phyloP scores from a whole-genome alignment of 2,113 vertebrate genomes.

The Cebidichthys violaceus region DNA sequence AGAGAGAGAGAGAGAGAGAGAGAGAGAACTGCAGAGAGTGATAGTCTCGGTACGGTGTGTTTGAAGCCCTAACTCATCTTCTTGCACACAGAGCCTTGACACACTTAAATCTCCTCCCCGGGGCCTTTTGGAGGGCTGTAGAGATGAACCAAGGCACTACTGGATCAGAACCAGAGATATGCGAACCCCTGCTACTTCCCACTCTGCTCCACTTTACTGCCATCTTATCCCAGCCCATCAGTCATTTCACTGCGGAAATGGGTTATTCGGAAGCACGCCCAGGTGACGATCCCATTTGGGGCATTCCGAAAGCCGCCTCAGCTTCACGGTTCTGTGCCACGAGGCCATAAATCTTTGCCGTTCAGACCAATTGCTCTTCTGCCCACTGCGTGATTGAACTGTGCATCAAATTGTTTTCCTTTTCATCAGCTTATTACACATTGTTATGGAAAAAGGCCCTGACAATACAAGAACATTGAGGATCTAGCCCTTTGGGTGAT shows the following conservation, averaged over 20 bases:
- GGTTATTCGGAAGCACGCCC: constrained; percentile 62
- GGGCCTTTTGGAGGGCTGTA: constrained; percentile 43
- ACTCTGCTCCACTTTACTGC: constrained; percentile 45
- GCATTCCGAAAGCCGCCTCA: constrained; percentile 32
- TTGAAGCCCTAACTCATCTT: constrained; percentile 67
- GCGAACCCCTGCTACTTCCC: constrained; percentile 46
- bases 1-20: constrained; percentile 4
- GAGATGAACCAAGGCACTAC: constrained; percentile 57
- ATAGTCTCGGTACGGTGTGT: constrained; percentile 44
- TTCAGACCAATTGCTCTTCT: background rate
- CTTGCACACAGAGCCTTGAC: constrained; percentile 69
- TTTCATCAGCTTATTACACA: background rate
- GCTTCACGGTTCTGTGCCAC: constrained; percentile 21
- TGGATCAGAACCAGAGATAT: constrained; percentile 68
- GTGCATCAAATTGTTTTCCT: constrained; percentile 19
- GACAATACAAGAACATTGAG: background rate
- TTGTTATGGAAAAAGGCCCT: background rate
- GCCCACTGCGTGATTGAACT: background rate
- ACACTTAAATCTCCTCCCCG: constrained; percentile 68
- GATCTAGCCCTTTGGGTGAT: background rate
- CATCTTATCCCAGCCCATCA: constrained; percentile 66
- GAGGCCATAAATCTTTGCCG: constrained; percentile 4
- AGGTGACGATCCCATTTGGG: constrained; percentile 53
- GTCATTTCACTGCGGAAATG: constrained; percentile 68
- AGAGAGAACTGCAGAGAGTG: constrained; percentile 29